Conservation (phyloP, 2,888 invertebrate genomes). For the Erynnis tages region DNA sequence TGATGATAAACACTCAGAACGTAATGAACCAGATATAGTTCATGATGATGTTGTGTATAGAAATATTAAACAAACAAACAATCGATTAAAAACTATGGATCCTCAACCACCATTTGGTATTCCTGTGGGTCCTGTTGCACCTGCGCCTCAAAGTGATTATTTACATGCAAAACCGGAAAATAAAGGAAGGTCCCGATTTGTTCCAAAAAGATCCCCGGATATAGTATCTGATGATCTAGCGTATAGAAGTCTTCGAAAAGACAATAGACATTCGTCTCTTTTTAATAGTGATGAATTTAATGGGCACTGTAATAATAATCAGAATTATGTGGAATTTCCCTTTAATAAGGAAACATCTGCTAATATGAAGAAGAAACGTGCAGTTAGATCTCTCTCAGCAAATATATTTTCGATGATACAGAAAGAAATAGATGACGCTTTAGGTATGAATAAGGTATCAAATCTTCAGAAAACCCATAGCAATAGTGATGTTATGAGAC, state of each 20-base stretch:
- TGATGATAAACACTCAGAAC: constrained; percentile 77
- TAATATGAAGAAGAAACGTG: constrained; percentile 87
- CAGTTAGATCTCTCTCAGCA: constrained; percentile 90
- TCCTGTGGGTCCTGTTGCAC: constrained; percentile 90
- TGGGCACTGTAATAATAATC: constrained; percentile 73
- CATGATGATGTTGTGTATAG: constrained; percentile 92
- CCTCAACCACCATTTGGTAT: constrained; percentile 96
- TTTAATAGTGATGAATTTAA: constrained; percentile 73
- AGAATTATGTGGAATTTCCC: constrained; percentile 58
- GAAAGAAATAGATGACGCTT: constrained; percentile 82
- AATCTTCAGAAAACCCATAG: constrained; percentile 83
- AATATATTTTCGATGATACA: constrained; percentile 90
- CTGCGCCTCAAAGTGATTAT: constrained; percentile 91
- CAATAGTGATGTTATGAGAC: constrained; percentile 80
- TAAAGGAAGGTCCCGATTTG: constrained; percentile 82
- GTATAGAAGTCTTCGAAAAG: constrained; percentile 91
- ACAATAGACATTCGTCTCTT: constrained; percentile 82
- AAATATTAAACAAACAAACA: constrained; percentile 89
- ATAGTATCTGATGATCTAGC: constrained; percentile 93
- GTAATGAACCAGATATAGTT: constrained; percentile 90
- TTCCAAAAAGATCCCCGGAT: constrained; percentile 88
- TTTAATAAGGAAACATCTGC: constrained; percentile 60
- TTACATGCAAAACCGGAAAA: constrained; percentile 87
- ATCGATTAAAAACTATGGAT: constrained; percentile 85
- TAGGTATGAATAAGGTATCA: constrained; percentile 74